phyloP scores from a whole-genome alignment of 2,888 invertebrate genomes.

The Spilosoma lubricipeda region DNA sequence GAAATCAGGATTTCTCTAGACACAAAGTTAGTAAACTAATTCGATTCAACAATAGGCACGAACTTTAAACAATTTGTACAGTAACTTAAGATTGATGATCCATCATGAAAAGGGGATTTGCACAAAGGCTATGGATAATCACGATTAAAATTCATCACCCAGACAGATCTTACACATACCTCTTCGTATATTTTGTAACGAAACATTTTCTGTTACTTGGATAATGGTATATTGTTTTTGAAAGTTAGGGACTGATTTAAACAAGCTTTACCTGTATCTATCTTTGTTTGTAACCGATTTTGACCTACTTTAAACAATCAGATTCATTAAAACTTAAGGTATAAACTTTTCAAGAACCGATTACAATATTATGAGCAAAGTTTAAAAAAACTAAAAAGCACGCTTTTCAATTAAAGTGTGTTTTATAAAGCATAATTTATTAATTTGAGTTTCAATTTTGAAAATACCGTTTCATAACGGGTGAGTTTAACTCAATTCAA shows the following conservation, averaged over 20 bases:
- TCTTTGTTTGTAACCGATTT: no score
- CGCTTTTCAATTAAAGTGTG: no score
- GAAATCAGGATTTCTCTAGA: neutral
- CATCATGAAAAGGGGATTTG: slow-evolving; percentile 4
- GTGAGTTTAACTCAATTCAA: neutral
- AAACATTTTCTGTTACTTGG: neutral
- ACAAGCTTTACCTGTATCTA: no score
- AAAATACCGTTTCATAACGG: neutral
- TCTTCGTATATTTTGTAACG: slow-evolving; percentile 6
- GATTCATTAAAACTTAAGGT: no score
- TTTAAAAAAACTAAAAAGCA: no score
- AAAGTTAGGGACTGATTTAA: neutral
- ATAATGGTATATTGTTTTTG: neutral
- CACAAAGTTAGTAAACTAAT: slow-evolving; percentile 2
- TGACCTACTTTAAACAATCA: no score
- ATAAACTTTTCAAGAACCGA: no score
- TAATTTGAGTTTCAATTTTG: neutral
- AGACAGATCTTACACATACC: neutral
- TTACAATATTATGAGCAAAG: no score
- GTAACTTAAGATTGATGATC: slow-evolving; percentile 15
- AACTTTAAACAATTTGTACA: neutral
- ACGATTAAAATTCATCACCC: slow-evolving; percentile 20
- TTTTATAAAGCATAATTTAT: no score
- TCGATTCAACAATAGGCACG: neutral
- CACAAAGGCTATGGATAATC: slow-evolving; percentile 15